Evolutionary conservation across 2,888 invertebrate genomes (phyloP), one percentile per base, ranked within the genome.

Genomic region (Ptychoptera albimana): DNA sequence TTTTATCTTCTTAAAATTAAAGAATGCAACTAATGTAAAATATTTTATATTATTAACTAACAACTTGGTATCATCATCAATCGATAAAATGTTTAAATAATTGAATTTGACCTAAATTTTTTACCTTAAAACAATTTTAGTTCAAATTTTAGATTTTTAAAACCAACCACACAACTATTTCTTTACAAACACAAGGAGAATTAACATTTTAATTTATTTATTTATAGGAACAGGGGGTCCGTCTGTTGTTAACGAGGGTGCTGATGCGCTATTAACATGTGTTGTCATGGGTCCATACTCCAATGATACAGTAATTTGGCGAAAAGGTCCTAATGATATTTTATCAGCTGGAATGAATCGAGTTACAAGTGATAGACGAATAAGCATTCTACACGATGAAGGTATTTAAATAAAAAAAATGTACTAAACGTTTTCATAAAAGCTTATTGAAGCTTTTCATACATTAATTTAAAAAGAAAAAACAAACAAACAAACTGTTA

Each of bases 211-310:
- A 35, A 13, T 43, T 37, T 37, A 35, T 39, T 37, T 39, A 32
- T 13, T 43, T 47, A 15, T 41, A 64, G 64, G 59, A 48, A 65
- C 63, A 46, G 63, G 63, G 46, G 64, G 64, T 43, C 65, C 65
- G 39, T 57, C 60, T 15, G 42, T 59, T 53, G 74, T 75, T 32
- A 70, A 71, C 53, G 77, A 75, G 55, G 84, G 83, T 10, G 83
- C 83, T 54, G 84, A 85, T 58, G 85, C 84, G 2, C 67, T 85
- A 36, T 71, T 87, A 41, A 86, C 85, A 10, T 87, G 87, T 60
- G 83, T 86, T 45, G 82, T 86, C 30, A 78, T 77, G 34, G 75
- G 78, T 23, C 60, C 60, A 48, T 55, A 58, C 38, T 50, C 55
- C n/a, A 66, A 66, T 50, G 74, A 78, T 55, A 82, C 83, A 1